Percentiles rank a stretch among this genome's conserved stretches.
Evolutionary conservation across 2,797 vertebrate genomes (phyloP).

Genomic region (Octomys mimax): DNA sequence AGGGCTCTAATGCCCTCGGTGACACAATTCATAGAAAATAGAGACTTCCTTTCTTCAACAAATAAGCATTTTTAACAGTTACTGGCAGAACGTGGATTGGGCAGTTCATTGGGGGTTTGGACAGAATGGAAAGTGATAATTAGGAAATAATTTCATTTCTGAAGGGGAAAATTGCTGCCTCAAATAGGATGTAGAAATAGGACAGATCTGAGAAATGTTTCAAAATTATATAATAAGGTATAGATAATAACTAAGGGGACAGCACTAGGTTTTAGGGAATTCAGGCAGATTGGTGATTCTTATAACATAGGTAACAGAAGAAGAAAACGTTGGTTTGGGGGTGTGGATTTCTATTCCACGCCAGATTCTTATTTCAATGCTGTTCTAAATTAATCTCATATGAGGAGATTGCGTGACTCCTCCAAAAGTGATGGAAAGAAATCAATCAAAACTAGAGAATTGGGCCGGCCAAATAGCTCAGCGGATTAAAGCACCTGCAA

Average conservation of each 20-base stretch:
- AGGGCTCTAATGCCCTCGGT: neutral
- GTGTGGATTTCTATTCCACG: neutral
- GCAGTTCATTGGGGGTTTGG: neutral
- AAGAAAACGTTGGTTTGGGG: neutral
- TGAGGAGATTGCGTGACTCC: neutral
- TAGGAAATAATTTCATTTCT: slow-evolving; percentile 59
- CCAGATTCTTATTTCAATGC: neutral
- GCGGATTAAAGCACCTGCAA: too few relatives aligned
- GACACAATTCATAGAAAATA: neutral
- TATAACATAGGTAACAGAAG: neutral
- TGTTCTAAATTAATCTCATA: slow-evolving; percentile 53
- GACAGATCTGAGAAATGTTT: slow-evolving; percentile 21
- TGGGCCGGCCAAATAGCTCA: too few relatives aligned
- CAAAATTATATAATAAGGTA: neutral
- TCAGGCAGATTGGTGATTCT: neutral
- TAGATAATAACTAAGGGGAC: neutral
- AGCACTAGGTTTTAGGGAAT: neutral
- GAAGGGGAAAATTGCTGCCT: neutral
- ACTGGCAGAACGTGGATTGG: neutral
- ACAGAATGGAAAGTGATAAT: slow-evolving; percentile 1
- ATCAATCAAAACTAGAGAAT: neutral
- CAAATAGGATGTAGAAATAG: neutral
- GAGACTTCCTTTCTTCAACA: neutral
- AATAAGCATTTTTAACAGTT: neutral
- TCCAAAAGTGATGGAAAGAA: slow-evolving; percentile 24